Base-by-base conservation (phyloP, 2,888 invertebrate genomes). In the Plemyria rubiginata region DNA sequence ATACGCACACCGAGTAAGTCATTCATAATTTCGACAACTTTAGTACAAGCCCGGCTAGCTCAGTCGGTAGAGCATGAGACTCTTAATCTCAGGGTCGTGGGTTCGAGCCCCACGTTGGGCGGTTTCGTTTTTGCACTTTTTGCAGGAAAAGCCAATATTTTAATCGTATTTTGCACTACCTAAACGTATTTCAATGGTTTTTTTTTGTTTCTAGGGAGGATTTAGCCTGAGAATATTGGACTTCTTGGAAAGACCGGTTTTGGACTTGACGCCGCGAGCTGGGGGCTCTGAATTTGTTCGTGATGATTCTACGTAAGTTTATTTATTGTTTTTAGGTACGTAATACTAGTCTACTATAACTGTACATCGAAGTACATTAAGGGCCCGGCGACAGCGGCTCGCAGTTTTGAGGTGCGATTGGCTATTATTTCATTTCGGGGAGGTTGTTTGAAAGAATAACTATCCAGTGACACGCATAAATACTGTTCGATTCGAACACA, bases 191-290 rank as follows among this genome's bases (percentile, higher is more conserved):
- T 22, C 2, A n/a, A 28, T 13, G 41, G 48, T 38, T 50, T 50
- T 61, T 53, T 67, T 73, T 65, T 74, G 70, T 76, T 94, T 94
- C 63, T 87, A 98, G 98, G 99, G 99, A 70, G 98, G 98, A 54
- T 98, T 96, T 85, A 96, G 96, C 78, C 90, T 99, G 62, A 96
- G 98, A 84, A 94, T 99, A 60, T 89, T 99, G 77, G 98, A 98
- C 85, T 94, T 95, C 62, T 91, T 97, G 70, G 97, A 98, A 80
- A 93, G 98, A 75, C 97, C 97, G 8, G 94, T 98, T 15, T 90
- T 97, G 74, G 97, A 97, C 83, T 93, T 97, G 75, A 98, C 98
- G 0, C 97, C 97, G 0, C 95, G 96, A 61, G 96, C 96, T 2
- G 95, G 94, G 57, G 96, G 96, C 51, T 96, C 96, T 0, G 96